Base-by-base conservation (phyloP, 1,140 invertebrate genomes). In the Pachyrhynchus sulphureomaculatus region DNA sequence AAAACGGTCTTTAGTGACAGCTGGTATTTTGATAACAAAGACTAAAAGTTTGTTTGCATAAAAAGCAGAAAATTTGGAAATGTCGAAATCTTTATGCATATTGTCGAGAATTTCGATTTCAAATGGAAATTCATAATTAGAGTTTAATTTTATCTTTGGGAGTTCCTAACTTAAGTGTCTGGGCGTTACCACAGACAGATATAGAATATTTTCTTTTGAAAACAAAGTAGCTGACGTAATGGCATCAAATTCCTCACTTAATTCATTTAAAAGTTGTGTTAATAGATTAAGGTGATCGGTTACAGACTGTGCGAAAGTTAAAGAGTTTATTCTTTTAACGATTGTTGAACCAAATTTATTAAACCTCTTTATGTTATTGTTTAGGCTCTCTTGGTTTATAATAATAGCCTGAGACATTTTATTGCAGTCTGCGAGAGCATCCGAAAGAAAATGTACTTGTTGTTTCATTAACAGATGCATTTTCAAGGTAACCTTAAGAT, bases 151-250 rank as follows among this genome's bases (percentile, higher is more conserved):
- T 15, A 47, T 33, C 21, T 45, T 44, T 26, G 23, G 12, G 2
- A 36, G n/a, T 47, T 48, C 41, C 2, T 52, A 21, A 45, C 39
- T 13, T 24, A 59, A 41, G 5, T 48, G 2, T n/a, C 17, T 23
- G 23, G 61, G 24, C 8, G 24, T 26, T 26, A 3, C 8, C 24
- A 4, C 24, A 26, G 8, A 26, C 8, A 8, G 3, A 26, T 26
- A 8, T 26, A 26, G 8, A 26, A 65, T 41, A 42, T 55, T 55
- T 61, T 65, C 57, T 48, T 65, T 65, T 17, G 57, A 48, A 55
- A 60, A 65, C 13, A 55, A 29, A 55, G 8, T 26, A 26, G 24
- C 24, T 26, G 3, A 26, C 8, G 8, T 65, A 37, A 41, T 15
- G 18, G 41, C 20, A 29, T 65, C 51, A 36, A 13, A 59, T 52